A percentile compares a stretch with the other conserved stretches of the same genome.
Conservation (phyloP, 2,113 vertebrate genomes). For the Jaculus jaculus region DNA sequence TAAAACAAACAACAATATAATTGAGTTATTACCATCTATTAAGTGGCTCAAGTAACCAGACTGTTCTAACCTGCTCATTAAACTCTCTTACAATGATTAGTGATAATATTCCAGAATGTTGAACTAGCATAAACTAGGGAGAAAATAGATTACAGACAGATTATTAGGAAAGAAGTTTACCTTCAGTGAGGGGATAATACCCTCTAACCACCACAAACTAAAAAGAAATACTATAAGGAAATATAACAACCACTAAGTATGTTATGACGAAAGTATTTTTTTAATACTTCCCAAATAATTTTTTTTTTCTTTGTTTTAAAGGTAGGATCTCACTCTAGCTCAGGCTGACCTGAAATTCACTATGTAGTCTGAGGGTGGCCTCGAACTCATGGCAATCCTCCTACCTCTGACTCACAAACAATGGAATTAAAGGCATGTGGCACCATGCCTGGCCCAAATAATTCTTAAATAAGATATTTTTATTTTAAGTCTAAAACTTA, state of each 20-base stretch:
- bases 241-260: not conserved
- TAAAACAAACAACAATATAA: slow-evolving; percentile 29
- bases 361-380: no score
- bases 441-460: no score
- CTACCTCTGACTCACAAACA: no score
- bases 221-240: not conserved
- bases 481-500: not conserved
- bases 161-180: slow-evolving; percentile 42
- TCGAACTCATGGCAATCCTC: no score
- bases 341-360: no score
- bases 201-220: slow-evolving; percentile 5
- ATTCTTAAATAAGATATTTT: not conserved
- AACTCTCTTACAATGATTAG: slow-evolving; percentile 50
- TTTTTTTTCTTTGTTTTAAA: no score
- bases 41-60: slow-evolving; percentile 39
- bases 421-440: no score
- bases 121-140: slow-evolving; percentile 3
- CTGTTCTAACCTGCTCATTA: slow-evolving; percentile 28
- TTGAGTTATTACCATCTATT: not conserved
- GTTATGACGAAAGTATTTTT: not conserved
- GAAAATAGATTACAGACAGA: not conserved
- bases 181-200: not conserved
- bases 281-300: not conserved
- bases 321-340: no score
- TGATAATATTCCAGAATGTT: slow-evolving; percentile 23